A percentile compares a stretch with the other conserved stretches of the same genome.
phyloP scores from a whole-genome alignment of 2,888 invertebrate genomes.

The Desoria tigrina region DNA sequence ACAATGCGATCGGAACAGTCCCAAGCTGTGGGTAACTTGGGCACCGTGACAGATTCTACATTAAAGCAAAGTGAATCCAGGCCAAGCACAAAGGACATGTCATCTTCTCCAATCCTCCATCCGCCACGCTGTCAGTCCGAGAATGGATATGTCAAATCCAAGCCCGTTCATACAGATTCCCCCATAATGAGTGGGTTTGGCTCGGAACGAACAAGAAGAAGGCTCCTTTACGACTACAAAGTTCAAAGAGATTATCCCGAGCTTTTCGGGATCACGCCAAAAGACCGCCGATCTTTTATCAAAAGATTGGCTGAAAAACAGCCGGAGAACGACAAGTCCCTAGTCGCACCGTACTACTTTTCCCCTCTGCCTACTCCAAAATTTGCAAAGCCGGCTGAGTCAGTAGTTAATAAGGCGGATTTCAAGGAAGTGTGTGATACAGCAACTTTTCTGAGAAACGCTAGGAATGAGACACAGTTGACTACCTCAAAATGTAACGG shows the following conservation, averaged over 20 bases:
- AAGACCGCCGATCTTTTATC: conserved; percentile 49
- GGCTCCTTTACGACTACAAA: conserved; percentile 48
- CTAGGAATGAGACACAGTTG: conserved; percentile 13
- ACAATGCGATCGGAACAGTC: not conserved
- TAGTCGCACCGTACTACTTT: conserved; percentile 51
- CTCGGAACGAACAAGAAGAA: conserved; percentile 37
- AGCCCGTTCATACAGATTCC: conserved; percentile 43
- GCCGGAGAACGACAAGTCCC: conserved; percentile 34
- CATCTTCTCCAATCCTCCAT: conserved; percentile 21
- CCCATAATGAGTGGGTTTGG: conserved; percentile 48
- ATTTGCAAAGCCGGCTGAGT: conserved; percentile 11
- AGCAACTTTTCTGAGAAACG: not conserved
- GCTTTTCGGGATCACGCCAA: conserved; percentile 52
- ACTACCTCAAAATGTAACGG: conserved; percentile 2
- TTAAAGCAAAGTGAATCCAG: not conserved
- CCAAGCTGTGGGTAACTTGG: not conserved
- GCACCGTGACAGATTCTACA: not conserved
- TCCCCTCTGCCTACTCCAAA: conserved; percentile 38
- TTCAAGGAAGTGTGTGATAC: conserved; percentile 8
- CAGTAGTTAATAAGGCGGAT: not conserved
- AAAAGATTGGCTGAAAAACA: conserved; percentile 43
- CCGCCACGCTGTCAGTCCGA: conserved; percentile 34
- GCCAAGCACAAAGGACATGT: not conserved
- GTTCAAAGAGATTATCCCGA: conserved; percentile 51
- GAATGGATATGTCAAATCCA: conserved; percentile 32